These are phyloP conservation scores for Gavia stellata DNA, from an alignment of 2,113 vertebrate species.

Conservation along the genomic window DNA sequence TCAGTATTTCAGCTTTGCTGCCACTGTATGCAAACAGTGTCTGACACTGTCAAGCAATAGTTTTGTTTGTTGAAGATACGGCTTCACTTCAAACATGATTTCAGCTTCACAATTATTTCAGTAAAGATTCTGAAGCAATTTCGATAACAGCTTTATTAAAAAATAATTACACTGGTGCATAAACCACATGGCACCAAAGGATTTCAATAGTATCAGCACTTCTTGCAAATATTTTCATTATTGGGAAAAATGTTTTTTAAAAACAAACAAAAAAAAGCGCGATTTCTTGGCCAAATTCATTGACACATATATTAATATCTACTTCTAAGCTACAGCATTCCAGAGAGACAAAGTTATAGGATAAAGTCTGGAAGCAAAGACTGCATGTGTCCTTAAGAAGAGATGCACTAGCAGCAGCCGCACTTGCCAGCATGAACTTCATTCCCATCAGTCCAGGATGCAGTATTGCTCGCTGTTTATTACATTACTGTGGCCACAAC, in stretches of 20 bases:
- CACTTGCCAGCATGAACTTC: neutral
- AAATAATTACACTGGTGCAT: neutral
- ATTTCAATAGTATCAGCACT: neutral
- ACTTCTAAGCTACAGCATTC: neutral
- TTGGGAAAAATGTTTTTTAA: neutral
- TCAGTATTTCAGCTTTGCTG: neutral
- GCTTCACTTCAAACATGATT: neutral
- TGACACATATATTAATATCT: neutral
- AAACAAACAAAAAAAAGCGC: neutral
- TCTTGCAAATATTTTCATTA: neutral
- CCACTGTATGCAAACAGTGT: neutral
- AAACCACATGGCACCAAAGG: neutral
- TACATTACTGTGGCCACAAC: neutral
- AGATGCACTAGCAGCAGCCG: neutral
- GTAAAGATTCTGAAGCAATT: slow-evolving; percentile 14
- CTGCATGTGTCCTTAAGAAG: neutral
- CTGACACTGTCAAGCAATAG: neutral
- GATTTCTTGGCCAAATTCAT: neutral
- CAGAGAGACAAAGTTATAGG: neutral
- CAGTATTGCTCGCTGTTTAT: neutral
- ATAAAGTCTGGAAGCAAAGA: neutral
- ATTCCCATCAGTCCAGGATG: fast-evolving
- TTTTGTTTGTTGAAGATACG: neutral
- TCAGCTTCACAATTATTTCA: neutral
- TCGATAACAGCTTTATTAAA: neutral